phyloP scores from a whole-genome alignment of 1,140 invertebrate genomes.

The Drosophila pachea region DNA sequence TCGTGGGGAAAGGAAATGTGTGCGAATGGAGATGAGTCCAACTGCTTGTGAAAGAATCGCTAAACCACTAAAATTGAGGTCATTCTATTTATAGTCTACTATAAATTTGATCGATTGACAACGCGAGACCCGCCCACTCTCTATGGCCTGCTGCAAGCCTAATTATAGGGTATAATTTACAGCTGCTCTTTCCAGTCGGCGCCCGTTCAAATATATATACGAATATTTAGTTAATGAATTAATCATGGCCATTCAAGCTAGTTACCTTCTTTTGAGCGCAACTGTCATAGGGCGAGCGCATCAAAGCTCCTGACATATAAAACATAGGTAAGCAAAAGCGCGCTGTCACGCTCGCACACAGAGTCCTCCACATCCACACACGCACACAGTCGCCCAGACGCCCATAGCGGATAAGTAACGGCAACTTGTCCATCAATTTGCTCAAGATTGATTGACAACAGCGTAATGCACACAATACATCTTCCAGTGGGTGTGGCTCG shows the following conservation, averaged over 20 bases:
- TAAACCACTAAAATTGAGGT: not conserved
- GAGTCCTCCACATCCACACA: not conserved
- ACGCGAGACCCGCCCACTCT: no score
- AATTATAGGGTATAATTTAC: no score
- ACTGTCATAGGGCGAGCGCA: conserved; percentile 10
- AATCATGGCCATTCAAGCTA: conserved; percentile 47
- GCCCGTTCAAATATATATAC: not conserved
- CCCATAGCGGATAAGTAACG: conserved; percentile 51
- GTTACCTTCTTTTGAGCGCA: conserved; percentile 57
- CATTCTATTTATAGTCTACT: no score
- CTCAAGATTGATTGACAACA: conserved; percentile 76
- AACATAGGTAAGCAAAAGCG: not conserved
- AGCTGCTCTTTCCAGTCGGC: no score
- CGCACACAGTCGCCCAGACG: not conserved
- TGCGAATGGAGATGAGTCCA: no score
- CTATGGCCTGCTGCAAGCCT: no score
- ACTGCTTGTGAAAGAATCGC: not conserved
- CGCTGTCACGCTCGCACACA: not conserved
- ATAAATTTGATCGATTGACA: no score
- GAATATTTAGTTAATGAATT: conserved; percentile 59
- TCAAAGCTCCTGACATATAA: conserved; percentile 22
- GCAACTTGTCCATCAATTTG: conserved; percentile 78
- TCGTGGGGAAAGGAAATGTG: no score
- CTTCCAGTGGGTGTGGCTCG: conserved; percentile 27
- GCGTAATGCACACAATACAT: conserved; percentile 77